These are phyloP conservation scores for Girardia tigrina DNA, from an alignment of 2,888 invertebrate genomes.

Conservation along the genomic window DNA sequence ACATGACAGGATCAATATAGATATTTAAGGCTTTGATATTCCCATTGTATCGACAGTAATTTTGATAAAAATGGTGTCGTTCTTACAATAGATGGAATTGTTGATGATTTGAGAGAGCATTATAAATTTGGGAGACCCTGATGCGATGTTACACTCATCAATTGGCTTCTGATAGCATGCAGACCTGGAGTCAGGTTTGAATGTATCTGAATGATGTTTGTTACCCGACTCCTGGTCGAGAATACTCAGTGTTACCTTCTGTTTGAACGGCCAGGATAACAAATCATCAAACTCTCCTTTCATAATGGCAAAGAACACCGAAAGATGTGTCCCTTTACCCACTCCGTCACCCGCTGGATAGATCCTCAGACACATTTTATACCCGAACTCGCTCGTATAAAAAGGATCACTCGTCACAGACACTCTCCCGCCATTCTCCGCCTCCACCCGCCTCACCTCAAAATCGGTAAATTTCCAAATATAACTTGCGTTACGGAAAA, in stretches of 20 bases:
- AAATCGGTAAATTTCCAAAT: slow-evolving; percentile 8
- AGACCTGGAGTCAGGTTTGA: background rate
- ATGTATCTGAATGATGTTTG: background rate
- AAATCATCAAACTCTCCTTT: slow-evolving; percentile 11
- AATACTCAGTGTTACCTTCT: background rate
- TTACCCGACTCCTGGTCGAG: background rate
- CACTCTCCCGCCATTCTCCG: background rate
- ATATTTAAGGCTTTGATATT: background rate
- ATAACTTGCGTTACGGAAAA: background rate
- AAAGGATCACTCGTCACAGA: background rate
- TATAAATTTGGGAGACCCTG: background rate
- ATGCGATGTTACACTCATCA: background rate
- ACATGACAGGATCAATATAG: no score
- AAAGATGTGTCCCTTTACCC: background rate
- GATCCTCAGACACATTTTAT: background rate
- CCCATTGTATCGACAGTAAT: background rate
- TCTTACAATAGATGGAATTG: background rate
- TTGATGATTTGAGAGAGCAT: background rate
- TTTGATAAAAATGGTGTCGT: background rate
- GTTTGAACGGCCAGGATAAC: slow-evolving; percentile 9
- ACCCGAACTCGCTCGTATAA: background rate
- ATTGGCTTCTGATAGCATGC: background rate
- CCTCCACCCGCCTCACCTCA: background rate
- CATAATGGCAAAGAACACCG: background rate
- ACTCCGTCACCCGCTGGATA: background rate